Base-by-base conservation (phyloP, 2,888 invertebrate species). In the Watsonalla binaria region DNA sequence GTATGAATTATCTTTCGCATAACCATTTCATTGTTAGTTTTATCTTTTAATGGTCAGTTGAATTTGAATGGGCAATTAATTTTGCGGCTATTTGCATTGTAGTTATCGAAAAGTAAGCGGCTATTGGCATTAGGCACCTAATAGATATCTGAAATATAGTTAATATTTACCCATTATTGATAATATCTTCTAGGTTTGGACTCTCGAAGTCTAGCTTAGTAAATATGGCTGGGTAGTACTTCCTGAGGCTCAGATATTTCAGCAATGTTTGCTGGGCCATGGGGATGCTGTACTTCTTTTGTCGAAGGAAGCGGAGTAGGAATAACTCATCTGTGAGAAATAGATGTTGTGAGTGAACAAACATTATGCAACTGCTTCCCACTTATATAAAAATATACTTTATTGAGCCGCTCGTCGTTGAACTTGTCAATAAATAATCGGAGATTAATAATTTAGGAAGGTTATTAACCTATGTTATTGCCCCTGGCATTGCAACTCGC, bases 231-330 rank as follows among this genome's bases (percentile, higher is more conserved):
- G 92, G 93, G 73, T 95, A 95, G 52, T 92, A 93, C 74, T 93
- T 93, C 57, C 95, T 89, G 49, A 96, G 90, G 68, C 94, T 95
- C 57, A 96, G 84, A 78, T 96, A 96, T 75, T 96, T 96, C 15
- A 96, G 88, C 45, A 96, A 76, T 48, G 93, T 93, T 73, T 95
- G 95, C 76, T 96, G 94, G 0, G 96, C 95, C 93, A 95, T 94
- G 2, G 94, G 94, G 39, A 96, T 91, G 72, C 95, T 95, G 87
- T 93, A 96, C 79, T 96, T 96, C 76, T 95, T 95, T 58, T 94
- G 93, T 2, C 96, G 92, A 56, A 96, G 86, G 74, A 96, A 96
- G 51, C 95, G 90, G 63, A 96, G 83, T 53, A 96, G 86, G 77
- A 96, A 96, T 48, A 87, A 91, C 58, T 94, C 94, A 78, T 96